Evolutionary conservation across 64 coral and sea anemone genomes (phyloP).

Genomic region (Acropora yongei): DNA sequence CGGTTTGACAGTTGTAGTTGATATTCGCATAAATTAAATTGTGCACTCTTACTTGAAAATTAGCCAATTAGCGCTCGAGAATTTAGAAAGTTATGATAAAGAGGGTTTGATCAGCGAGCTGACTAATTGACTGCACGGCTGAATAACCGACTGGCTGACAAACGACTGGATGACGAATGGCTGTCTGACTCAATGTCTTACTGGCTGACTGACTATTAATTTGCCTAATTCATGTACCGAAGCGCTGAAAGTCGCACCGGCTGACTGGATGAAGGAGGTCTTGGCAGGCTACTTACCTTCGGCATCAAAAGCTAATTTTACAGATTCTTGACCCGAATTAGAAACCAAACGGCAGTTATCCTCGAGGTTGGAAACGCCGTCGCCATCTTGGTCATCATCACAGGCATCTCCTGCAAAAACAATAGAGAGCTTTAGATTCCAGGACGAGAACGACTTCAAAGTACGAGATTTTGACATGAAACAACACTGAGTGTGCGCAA

Average conservation of each 20-base stretch:
- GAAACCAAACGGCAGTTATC: slow-evolving; percentile 82
- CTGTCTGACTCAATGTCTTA: not conserved
- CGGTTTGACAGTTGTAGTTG: too few species aligned
- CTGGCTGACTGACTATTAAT: not conserved
- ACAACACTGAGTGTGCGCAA: too few species aligned
- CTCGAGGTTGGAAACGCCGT: slow-evolving; percentile 52
- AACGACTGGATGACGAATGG: too few species aligned
- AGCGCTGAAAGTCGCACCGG: not conserved
- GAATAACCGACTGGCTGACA: not conserved
- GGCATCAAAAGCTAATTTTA: slow-evolving; percentile 62
- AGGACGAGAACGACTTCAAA: too few species aligned
- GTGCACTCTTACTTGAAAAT: too few species aligned
- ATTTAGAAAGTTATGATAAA: too few species aligned
- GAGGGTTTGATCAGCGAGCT: not conserved
- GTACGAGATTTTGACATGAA: too few species aligned
- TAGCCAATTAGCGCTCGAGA: too few species aligned
- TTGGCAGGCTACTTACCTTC: slow-evolving; percentile 35
- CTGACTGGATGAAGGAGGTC: not conserved
- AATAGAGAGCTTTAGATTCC: too few species aligned
- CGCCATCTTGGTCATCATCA: slow-evolving; percentile 80
- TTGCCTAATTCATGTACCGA: not conserved
- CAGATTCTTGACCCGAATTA: slow-evolving; percentile 70
- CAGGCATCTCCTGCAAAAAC: slow-evolving; percentile 75
- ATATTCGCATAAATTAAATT: too few species aligned
- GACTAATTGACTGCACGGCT: not conserved